Percentiles rank a stretch among this genome's conserved stretches.
Evolutionary conservation across 2,888 invertebrate genomes (phyloP).

Genomic region (Polyommatus iphigenia): DNA sequence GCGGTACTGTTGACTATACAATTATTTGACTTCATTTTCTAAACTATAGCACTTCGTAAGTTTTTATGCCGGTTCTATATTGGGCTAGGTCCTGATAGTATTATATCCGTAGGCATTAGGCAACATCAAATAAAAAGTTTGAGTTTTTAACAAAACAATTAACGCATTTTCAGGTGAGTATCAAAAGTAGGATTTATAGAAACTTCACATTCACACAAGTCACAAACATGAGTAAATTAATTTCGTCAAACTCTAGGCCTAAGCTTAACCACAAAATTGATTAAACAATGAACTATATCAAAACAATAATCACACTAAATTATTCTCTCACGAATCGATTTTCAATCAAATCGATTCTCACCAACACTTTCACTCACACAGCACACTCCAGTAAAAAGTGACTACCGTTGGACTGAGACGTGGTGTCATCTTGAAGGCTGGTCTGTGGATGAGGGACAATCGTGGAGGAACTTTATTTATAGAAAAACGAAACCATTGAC

Average conservation of each 20-base stretch:
- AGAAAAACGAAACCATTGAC: slow-evolving; percentile 45
- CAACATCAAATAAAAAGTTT: no score
- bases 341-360: slow-evolving; percentile 23
- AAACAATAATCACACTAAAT: neutral
- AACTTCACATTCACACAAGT: no score
- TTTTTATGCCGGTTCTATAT: no score
- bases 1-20: no score
- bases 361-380: slow-evolving; percentile 37
- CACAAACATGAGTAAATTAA: no score
- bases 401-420: slow-evolving; percentile 64
- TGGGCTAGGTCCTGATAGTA: no score
- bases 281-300: neutral
- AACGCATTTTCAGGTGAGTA: no score
- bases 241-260: neutral
- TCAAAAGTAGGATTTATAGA: no score
- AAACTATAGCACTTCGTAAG: no score
- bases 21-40: no score
- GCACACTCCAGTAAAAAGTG: slow-evolving; percentile 31
- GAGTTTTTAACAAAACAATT: no score
- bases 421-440: slow-evolving; percentile 68
- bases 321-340: slow-evolving; percentile 2
- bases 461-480: slow-evolving; percentile 65
- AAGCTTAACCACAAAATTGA: neutral
- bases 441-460: slow-evolving; percentile 56
- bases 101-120: no score